Base-by-base conservation (phyloP, 2,113 vertebrate genomes). In the Rhombomys opimus region DNA sequence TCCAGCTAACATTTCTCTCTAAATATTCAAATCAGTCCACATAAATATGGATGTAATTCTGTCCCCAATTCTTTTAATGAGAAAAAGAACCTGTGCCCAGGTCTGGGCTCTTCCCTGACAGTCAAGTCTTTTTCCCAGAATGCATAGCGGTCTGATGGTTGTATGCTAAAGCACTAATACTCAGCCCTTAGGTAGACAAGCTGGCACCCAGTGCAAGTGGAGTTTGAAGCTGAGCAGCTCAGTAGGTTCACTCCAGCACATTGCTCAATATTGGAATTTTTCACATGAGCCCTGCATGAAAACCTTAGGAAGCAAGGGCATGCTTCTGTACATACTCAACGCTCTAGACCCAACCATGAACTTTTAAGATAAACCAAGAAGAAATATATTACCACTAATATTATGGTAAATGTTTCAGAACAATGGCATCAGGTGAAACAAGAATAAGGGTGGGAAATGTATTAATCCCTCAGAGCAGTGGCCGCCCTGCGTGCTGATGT, bases 371-470 rank as follows among this genome's bases (percentile, higher is more conserved):
- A 27, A 81, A 87, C 41, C 20, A 32, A 91, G 84, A 90, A 38
- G 35, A 94, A 90, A 86, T 65, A 35, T 32, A 38, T 30, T 41
- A 5, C 67, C 63, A 81, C 41, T 35, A 20, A 27, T 72, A 32
- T 46, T 30, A 88, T 77, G 22, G 87, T 92, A 63, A 91, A 68
- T 11, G 84, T 73, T 57, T 89, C 38, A 91, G 72, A 96, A 78
- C 32, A 86, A 88, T 22, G 89, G 5, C 27, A 76, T n/a, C 30
- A 35, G 27, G 35, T 68, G 68, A 20, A 85, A 12, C 95, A 94
- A 82, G 17, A 18, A 61, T 91, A 30, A 91, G 57, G 72, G 54
- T 87, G 27, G 68, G 77, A 89, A 87, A 27, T 23, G 1, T 10
- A n/a, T 89, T 14, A 8, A 7, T 87, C 81, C 27, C 67, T 30